Conservation (phyloP, 1,140 invertebrate species). For the Drosophila simulans region DNA sequence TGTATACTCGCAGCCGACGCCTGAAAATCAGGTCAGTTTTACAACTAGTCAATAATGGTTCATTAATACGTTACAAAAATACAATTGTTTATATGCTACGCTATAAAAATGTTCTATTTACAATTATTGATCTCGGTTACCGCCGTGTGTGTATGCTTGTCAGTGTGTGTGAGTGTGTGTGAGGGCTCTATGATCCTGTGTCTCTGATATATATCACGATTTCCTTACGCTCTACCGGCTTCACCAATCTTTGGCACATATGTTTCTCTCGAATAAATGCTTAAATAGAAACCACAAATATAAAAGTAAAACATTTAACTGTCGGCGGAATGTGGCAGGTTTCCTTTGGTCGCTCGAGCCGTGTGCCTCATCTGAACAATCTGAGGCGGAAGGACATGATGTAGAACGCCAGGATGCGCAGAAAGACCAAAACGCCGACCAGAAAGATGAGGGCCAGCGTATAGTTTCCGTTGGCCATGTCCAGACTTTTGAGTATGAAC, state of each 20-base stretch:
- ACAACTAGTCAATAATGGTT: constrained; percentile 56
- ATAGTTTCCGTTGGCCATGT: constrained; percentile 87
- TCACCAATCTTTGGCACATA: constrained; percentile 70
- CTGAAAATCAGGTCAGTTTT: constrained; percentile 29
- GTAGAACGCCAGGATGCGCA: constrained; percentile 80
- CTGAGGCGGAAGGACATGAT: constrained; percentile 83
- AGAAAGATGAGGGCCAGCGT: constrained; percentile 62
- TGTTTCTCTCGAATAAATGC: constrained; percentile 44
- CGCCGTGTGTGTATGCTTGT: constrained; percentile 29
- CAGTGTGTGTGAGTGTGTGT: constrained; percentile 14
- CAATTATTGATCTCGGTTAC: constrained; percentile 34
- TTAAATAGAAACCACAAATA: constrained; percentile 40
- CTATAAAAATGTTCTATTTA: constrained; percentile 42
- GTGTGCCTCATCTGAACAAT: constrained; percentile 72
- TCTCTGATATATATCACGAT: constrained; percentile 69
- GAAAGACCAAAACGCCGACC: constrained; percentile 59
- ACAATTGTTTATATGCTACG: constrained; percentile 37
- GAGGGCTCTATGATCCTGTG: constrained; percentile 31
- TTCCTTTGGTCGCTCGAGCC: background rate
- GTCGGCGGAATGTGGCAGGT: constrained; percentile 58
- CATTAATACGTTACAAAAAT: constrained; percentile 59
- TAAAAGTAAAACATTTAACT: constrained; percentile 24
- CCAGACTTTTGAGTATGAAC: constrained; percentile 89
- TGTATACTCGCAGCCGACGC: constrained; percentile 33
- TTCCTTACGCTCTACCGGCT: constrained; percentile 63